phyloP scores from a whole-genome alignment of 2,113 vertebrate species.

The Ptyas mucosa region DNA sequence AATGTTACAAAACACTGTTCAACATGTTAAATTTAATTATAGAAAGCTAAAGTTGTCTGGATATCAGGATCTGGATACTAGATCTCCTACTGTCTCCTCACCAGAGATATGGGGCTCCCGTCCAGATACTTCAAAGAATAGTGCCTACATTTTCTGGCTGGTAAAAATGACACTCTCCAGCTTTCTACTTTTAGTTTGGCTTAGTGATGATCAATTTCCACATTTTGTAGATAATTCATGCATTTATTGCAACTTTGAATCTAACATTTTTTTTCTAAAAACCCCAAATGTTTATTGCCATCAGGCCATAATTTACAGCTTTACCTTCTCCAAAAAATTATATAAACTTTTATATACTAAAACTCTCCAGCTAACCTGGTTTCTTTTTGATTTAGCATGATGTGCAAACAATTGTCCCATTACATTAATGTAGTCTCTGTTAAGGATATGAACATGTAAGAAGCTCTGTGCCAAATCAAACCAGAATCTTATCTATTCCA shows the following conservation, averaged over 20 bases:
- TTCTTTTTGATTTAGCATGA: neutral
- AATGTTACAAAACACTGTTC: neutral
- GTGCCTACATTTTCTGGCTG: neutral
- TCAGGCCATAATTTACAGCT: neutral
- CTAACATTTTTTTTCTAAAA: neutral
- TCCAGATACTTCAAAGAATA: neutral
- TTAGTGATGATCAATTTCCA: too few species aligned
- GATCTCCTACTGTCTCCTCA: neutral
- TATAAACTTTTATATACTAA: neutral
- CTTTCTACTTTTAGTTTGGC: neutral
- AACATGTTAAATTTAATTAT: neutral
- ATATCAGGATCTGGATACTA: neutral
- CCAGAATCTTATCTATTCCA: neutral
- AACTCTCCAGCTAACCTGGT: neutral
- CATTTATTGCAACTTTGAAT: neutral
- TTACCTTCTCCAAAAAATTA: neutral
- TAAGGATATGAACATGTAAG: neutral
- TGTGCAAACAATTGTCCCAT: neutral
- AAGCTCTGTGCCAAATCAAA: neutral
- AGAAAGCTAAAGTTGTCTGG: neutral
- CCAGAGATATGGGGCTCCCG: neutral
- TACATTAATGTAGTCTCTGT: neutral
- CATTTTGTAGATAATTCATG: neutral
- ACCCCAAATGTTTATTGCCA: neutral
- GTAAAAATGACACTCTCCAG: neutral